Percentiles rank a stretch among this genome's conserved stretches.
Evolutionary conservation across 1,140 invertebrate genomes (phyloP).

Genomic region (Phocides pigmalion): DNA sequence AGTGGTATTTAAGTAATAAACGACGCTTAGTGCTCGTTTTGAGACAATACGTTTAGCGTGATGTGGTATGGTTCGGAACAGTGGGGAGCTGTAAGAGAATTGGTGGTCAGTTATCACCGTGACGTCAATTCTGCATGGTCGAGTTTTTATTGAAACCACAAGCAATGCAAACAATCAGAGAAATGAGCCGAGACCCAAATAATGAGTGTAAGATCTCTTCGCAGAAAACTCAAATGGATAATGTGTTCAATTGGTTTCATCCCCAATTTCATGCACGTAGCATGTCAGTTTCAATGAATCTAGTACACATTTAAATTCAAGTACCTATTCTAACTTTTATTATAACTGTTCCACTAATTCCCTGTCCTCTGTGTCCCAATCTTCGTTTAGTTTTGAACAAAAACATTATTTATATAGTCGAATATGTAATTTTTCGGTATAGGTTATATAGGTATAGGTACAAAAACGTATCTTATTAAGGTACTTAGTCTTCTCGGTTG

Average conservation of each 20-base stretch:
- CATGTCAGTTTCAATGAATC: neutral
- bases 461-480: too few relatives aligned
- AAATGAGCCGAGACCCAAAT: neutral
- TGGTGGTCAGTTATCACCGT: constrained; percentile 15
- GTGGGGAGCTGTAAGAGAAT: constrained; percentile 45
- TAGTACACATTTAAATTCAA: too few relatives aligned
- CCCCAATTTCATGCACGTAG: neutral
- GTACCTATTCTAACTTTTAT: too few relatives aligned
- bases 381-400: too few relatives aligned
- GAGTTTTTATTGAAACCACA: constrained; percentile 26
- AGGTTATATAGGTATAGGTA: too few relatives aligned
- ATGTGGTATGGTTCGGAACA: constrained; percentile 46
- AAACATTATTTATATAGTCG: too few relatives aligned
- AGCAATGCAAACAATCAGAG: constrained; percentile 23
- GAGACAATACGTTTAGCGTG: constrained; percentile 48
- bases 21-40: constrained; percentile 49
- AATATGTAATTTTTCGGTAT: too few relatives aligned
- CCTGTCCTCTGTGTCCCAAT: too few relatives aligned
- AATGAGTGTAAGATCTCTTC: constrained; percentile 17
- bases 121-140: constrained; percentile 14
- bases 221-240: constrained; percentile 9
- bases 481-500: too few relatives aligned
- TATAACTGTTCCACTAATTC: too few relatives aligned
- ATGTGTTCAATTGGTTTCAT: constrained; percentile 5
- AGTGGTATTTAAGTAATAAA: constrained; percentile 45